These are phyloP conservation scores for Malthinus flaveolus DNA, from an alignment of 2,888 invertebrate species.

Conservation along the genomic window DNA sequence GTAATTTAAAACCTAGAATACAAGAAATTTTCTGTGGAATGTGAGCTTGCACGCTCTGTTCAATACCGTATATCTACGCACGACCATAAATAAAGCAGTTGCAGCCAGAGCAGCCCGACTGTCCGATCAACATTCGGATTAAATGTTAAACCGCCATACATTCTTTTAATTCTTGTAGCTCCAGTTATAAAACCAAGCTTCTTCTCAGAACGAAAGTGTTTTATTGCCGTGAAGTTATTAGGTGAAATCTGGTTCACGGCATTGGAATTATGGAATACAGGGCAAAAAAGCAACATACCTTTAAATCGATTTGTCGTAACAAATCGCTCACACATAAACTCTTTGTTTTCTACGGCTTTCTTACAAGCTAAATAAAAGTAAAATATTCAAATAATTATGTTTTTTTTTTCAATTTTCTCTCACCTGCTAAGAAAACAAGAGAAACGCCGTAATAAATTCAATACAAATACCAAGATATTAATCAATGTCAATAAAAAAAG, in stretches of 20 bases:
- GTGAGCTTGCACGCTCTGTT: constrained; percentile 40
- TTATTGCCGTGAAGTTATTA: constrained; percentile 24
- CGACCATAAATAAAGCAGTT: constrained; percentile 43
- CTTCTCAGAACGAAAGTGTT: constrained; percentile 39
- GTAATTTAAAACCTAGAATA: no score
- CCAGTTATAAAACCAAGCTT: constrained; percentile 39
- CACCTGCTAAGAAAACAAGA: background rate
- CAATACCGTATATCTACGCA: constrained; percentile 44
- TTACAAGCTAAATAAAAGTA: background rate
- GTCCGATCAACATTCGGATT: constrained; percentile 50
- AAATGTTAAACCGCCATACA: constrained; percentile 50
- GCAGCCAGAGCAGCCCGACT: constrained; percentile 39
- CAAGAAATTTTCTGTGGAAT: constrained; percentile 44
- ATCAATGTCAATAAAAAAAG: no score
- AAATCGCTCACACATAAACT: background rate
- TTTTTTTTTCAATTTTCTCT: background rate
- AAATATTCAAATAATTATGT: background rate
- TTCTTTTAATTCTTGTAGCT: constrained; percentile 48
- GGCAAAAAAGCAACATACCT: no score
- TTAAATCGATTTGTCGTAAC: no score
- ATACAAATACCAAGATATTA: no score
- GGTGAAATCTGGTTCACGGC: constrained; percentile 25
- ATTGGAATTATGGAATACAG: background rate
- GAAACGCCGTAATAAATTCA: no score
- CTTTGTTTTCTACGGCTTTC: background rate